A percentile compares a stretch with the other conserved stretches of the same genome.
phyloP scores from a whole-genome alignment of 2,113 vertebrate species.

The Cryptotis parvus region DNA sequence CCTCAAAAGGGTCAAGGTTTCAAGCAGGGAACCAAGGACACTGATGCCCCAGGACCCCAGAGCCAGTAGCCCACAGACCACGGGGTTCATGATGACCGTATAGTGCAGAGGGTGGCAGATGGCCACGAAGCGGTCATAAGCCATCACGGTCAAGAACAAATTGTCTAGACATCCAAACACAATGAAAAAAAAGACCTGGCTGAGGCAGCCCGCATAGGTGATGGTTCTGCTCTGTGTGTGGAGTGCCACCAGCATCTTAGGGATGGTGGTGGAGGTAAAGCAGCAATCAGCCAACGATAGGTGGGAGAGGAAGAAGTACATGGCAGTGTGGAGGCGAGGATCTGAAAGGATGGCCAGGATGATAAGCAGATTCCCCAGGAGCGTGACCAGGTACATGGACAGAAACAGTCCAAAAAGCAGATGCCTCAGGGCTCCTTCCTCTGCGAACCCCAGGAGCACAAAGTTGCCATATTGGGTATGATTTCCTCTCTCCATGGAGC shows the following conservation, averaged over 20 bases:
- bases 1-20: neutral
- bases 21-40: conserved; percentile 18
- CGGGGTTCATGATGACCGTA: too few species aligned
- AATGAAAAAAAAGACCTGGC: conserved; percentile 48
- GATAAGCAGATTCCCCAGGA: too few species aligned
- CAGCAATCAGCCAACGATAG: conserved; percentile 45
- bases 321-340: too few species aligned
- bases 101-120: too few species aligned
- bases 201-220: conserved; percentile 20
- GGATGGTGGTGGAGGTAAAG: conserved; percentile 49
- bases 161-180: conserved; percentile 62
- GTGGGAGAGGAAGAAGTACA: neutral
- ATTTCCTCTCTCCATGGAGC: conserved; percentile 56
- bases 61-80: too few species aligned
- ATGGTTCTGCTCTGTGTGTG: conserved; percentile 5
- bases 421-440: neutral
- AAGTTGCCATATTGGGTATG: conserved; percentile 26
- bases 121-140: too few species aligned
- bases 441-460: conserved; percentile 55
- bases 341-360: too few species aligned
- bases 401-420: conserved; percentile 52
- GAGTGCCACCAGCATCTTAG: conserved; percentile 35
- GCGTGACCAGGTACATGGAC: conserved; percentile 7
- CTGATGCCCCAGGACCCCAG: conserved; percentile 23
- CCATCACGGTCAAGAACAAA: conserved; percentile 47